Evolutionary conservation across 2,797 vertebrate species (phyloP), one percentile per base, ranked within the genome.

Genomic region (Fundulus diaphanus): DNA sequence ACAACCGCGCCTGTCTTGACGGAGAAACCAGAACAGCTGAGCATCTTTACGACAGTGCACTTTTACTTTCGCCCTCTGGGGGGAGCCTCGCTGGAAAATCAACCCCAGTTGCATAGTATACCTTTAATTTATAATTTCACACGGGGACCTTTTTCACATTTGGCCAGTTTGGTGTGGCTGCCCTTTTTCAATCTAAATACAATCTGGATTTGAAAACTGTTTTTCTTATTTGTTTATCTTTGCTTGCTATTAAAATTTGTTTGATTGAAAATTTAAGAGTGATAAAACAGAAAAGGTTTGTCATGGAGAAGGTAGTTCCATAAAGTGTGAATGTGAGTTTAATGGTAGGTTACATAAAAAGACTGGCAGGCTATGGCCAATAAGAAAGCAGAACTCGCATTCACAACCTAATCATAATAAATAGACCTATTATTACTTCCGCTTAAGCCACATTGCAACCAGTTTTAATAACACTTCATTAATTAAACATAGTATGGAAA

Each of bases 401-500:
- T 65, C 61, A 65, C 37, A 42, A 24, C 22, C 61, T 42, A 13
- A 65, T 65, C 61, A 65, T 35, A 65, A 65, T 15, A 40, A 65
- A 65, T 37, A n/a, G 37, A 37, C 61, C 61, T n/a, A 65, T 65
- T 27, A 92, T 91, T 87, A 82, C 73, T 76, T 83, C 73, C 68
- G 63, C 69, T 82, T 78, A 88, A 81, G 80, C 83, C 82, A 54
- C 52, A 33, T 78, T 59, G 79, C 83, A 77, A 56, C 79, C 71
- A 18, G 75, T 40, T 22, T 87, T 91, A 90, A 92, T 92, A 89
- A 85, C 63, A 65, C 61, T 79, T 90, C 88, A 91, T 92, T 87
- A 88, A 91, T 90, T 90, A 91, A 90, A 88, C 87, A 92, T 86
- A 73, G 68, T 76, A 77, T 81, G 74, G 75, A 81, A 88, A 89